These are phyloP conservation scores for Oreochromis tanganicae DNA, from an alignment of 2,113 vertebrate species.

Conservation along the genomic window DNA sequence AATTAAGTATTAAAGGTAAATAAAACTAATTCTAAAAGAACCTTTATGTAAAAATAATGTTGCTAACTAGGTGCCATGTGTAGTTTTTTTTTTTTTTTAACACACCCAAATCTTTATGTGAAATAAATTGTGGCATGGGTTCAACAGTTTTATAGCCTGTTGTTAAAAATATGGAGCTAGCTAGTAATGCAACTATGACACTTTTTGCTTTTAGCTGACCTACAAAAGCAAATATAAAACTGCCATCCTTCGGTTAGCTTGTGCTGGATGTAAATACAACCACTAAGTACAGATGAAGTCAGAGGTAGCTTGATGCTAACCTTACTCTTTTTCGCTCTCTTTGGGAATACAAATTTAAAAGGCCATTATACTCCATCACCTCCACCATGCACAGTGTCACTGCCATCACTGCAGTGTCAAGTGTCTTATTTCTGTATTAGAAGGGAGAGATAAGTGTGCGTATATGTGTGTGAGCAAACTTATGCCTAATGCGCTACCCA, in stretches of 20 bases:
- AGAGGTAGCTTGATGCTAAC: conserved; percentile 70
- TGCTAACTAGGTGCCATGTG: background rate
- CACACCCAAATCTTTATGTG: background rate
- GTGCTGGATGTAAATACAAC: conserved; percentile 27
- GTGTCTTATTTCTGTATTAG: conserved; percentile 84
- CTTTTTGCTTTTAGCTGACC: background rate
- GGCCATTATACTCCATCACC: conserved; percentile 88
- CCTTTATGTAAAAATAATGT: background rate
- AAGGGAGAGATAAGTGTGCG: conserved; percentile 54
- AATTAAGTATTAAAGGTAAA: background rate
- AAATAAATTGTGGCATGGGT: background rate
- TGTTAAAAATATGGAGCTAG: background rate
- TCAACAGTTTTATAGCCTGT: background rate
- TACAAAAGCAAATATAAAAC: background rate
- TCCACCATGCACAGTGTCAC: conserved; percentile 84
- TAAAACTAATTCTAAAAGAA: background rate
- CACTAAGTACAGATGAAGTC: conserved; percentile 24
- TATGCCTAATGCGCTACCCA: conserved; percentile 14
- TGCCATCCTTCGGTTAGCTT: background rate
- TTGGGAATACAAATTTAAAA: conserved; percentile 91
- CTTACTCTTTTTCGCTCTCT: conserved; percentile 79
- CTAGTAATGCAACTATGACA: background rate
- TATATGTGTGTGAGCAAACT: conserved; percentile 31
- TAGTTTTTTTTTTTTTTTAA: background rate
- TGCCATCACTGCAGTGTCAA: conserved; percentile 79